Evolutionary conservation across 2,797 vertebrate species (phyloP), one percentile per base, ranked within the genome.

Genomic region (Melanogrammus aeglefinus): DNA sequence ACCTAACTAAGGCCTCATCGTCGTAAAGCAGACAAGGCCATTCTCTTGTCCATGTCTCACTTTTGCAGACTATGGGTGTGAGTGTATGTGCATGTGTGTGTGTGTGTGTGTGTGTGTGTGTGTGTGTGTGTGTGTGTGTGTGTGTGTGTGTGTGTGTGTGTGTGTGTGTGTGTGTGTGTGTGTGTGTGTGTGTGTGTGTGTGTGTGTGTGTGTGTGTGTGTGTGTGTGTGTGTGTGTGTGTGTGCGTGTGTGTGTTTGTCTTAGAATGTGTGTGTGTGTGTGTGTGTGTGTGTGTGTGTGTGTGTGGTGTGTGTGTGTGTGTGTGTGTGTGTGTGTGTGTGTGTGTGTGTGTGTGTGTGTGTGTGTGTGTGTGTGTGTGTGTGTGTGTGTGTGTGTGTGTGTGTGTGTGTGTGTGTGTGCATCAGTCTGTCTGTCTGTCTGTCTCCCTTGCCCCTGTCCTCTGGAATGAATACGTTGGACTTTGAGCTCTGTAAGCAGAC

Each of bases 21-120:
- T 79, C 84, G 77, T 90, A 91, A 88, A 69, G 88, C 88, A 86
- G 87, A 90, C 82, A 85, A 87, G 82, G 84, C 84, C 51, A 35
- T 82, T 79, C 31, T 82, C 78, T 73, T 24, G 82, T 85, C 82
- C 73, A 79, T 13, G 77, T 81, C 76, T 51, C 47, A 51, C 47
- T 51, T 51, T 51, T 6, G 16, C 47, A 51, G 47, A 51, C 18
- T 18, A 51, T 51, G 47, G 47, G 13, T 6, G 13, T 72, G 10
- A 69, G 9, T 77, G 5, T 73, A n/a, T 82, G 36, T 77, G 29
- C 33, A 21, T 79, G 33, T 73, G 12, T 35, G 38, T 82, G 69
- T 83, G 51, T 82, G 74, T 51, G 47, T 75, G 69, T 73, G 36
- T 63, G 70, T 41, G 36, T 74, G 38, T 31, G 41, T 47, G 74